phyloP scores from a whole-genome alignment of 2,888 invertebrate genomes.

The Podotricha telesiphe region DNA sequence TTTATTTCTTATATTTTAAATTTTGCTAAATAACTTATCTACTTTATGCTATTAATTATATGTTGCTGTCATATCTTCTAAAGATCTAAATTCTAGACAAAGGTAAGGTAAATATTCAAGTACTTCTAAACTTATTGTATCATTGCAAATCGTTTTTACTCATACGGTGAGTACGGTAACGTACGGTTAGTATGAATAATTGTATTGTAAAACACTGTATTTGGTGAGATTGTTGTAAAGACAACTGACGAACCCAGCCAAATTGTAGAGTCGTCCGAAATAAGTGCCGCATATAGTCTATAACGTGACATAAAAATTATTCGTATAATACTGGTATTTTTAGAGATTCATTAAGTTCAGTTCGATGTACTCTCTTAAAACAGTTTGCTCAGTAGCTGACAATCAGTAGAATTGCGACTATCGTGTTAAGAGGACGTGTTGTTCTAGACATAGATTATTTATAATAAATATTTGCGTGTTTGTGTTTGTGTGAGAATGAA shows the following conservation, averaged over 20 bases:
- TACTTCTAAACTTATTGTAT: neutral
- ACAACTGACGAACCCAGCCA: neutral
- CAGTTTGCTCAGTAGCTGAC: conserved; percentile 6
- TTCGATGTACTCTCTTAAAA: conserved; percentile 33
- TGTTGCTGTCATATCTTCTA: too few species aligned
- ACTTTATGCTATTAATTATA: too few species aligned
- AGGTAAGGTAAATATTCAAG: too few species aligned
- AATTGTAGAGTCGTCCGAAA: conserved; percentile 8
- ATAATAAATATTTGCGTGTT: neutral
- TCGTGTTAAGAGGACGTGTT: conserved; percentile 29
- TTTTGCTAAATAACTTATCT: too few species aligned
- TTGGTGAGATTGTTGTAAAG: neutral
- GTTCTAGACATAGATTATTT: neutral
- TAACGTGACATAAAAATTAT: conserved; percentile 17
- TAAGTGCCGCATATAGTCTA: neutral
- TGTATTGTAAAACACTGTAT: neutral
- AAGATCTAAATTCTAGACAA: too few species aligned
- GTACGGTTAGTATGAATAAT: neutral
- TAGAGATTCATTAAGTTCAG: conserved; percentile 56
- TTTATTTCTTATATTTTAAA: too few species aligned
- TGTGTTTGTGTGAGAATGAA: conserved; percentile 12
- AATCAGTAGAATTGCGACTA: conserved; percentile 34
- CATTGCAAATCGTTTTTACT: neutral
- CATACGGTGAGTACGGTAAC: neutral
- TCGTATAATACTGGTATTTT: conserved; percentile 51